Percentiles rank a stretch among this genome's conserved stretches.
phyloP scores from a whole-genome alignment of 2,113 vertebrate genomes.

The Paraplagusia blochii region DNA sequence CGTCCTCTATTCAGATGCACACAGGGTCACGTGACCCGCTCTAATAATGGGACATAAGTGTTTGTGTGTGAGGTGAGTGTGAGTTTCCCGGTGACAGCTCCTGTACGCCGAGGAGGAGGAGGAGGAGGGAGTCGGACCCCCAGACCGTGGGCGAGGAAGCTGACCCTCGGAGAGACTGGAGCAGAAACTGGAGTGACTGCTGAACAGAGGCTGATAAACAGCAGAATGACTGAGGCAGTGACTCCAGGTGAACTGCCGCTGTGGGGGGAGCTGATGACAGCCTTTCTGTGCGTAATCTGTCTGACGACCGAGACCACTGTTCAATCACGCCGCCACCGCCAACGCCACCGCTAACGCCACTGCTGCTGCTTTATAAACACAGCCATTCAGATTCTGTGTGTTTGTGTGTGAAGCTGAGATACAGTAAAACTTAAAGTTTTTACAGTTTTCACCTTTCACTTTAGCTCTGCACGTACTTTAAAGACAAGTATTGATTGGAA shows the following conservation, averaged over 20 bases:
- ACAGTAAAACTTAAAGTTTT: too few relatives aligned
- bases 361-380: slow-evolving; percentile 13
- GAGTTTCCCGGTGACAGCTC: slow-evolving; percentile 43
- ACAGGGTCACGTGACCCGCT: slow-evolving; percentile 18
- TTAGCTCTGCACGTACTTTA: too few relatives aligned
- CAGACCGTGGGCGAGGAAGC: slow-evolving; percentile 58
- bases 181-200: slow-evolving; percentile 36
- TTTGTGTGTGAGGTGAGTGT: slow-evolving; percentile 14
- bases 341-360: background rate
- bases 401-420: background rate
- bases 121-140: slow-evolving; percentile 46
- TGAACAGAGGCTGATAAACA: slow-evolving; percentile 27
- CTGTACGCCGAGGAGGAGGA: too few relatives aligned
- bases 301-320: slow-evolving; percentile 11
- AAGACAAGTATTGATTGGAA: too few relatives aligned
- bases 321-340: background rate
- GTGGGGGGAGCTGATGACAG: slow-evolving; percentile 7
- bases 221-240: slow-evolving; percentile 21
- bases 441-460: too few relatives aligned
- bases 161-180: slow-evolving; percentile 46
- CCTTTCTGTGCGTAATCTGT: slow-evolving; percentile 39
- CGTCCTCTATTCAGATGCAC: slow-evolving; percentile 11
- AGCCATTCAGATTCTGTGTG: background rate
- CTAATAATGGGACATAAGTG: slow-evolving; percentile 7
- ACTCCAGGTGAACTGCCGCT: slow-evolving; percentile 39